Evolutionary conservation across 2,113 vertebrate genomes (phyloP).

Genomic region (Syngnathus floridae): DNA sequence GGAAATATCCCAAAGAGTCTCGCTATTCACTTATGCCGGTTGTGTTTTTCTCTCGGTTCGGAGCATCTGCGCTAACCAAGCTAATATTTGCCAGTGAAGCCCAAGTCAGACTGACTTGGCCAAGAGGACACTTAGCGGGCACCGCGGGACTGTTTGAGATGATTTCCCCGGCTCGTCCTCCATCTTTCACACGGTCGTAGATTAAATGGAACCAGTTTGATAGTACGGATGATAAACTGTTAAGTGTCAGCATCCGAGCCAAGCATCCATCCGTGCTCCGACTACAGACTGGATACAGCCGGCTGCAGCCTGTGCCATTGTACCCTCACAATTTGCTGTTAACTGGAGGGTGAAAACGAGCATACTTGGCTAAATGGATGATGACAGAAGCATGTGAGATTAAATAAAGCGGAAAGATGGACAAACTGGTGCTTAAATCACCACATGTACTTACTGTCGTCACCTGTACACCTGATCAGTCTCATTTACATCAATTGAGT

Average conservation of each 20-base stretch:
- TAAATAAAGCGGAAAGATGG: too few relatives aligned
- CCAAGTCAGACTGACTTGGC: slow-evolving; percentile 40
- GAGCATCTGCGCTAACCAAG: slow-evolving; percentile 47
- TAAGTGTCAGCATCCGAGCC: slow-evolving; percentile 32
- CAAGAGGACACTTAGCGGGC: slow-evolving; percentile 67
- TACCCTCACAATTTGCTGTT: neutral
- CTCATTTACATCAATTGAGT: neutral
- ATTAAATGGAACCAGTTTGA: neutral
- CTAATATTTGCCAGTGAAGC: slow-evolving; percentile 46
- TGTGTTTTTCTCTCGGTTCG: slow-evolving; percentile 33
- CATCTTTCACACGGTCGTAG: neutral
- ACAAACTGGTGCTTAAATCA: too few relatives aligned
- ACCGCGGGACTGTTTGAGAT: slow-evolving; percentile 48
- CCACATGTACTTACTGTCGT: neutral
- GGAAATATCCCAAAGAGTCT: neutral
- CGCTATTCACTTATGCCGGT: slow-evolving; percentile 24
- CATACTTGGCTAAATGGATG: slow-evolving; percentile 22
- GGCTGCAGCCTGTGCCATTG: neutral
- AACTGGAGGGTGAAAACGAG: neutral
- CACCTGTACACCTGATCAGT: neutral
- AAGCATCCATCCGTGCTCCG: neutral
- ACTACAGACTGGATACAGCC: neutral
- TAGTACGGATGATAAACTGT: neutral
- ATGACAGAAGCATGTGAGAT: neutral
- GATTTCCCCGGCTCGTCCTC: slow-evolving; percentile 9